phyloP scores from a whole-genome alignment of 1,140 invertebrate genomes.

The Anagrus nilaparvatae region DNA sequence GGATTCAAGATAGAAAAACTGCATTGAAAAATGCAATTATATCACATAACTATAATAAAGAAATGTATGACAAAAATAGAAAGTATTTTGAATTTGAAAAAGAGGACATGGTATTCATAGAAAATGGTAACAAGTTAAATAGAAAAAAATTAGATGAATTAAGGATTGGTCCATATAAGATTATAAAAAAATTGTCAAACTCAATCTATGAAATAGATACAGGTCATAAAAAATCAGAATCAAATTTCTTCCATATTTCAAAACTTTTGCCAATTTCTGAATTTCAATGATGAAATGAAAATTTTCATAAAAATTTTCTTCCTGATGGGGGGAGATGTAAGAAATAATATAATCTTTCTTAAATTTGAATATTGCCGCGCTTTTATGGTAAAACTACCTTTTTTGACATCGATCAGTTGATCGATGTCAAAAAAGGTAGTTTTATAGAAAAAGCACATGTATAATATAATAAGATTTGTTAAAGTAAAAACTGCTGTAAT shows the following conservation, averaged over 20 bases:
- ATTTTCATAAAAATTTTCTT: too few species aligned
- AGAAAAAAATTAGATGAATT: not conserved
- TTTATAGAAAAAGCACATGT: too few species aligned
- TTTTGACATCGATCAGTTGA: too few species aligned
- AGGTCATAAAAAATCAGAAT: conserved; percentile 1
- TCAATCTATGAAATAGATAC: conserved; percentile 11
- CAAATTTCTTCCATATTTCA: conserved; percentile 4
- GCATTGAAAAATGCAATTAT: conserved; percentile 1
- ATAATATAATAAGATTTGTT: too few species aligned
- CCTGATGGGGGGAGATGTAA: too few species aligned
- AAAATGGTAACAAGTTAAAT: too few species aligned
- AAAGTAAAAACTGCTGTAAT: too few species aligned
- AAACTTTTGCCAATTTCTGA: conserved; percentile 9
- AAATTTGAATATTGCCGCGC: too few species aligned
- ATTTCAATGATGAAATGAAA: too few species aligned
- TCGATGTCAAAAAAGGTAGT: too few species aligned
- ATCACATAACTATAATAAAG: conserved; percentile 11
- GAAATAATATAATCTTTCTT: too few species aligned
- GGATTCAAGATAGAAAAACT: conserved; percentile 5
- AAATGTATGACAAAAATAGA: conserved; percentile 15
- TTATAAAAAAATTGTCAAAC: conserved; percentile 9
- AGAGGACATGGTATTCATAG: conserved; percentile 14
- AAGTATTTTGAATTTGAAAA: conserved; percentile 12
- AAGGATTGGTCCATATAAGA: not conserved
- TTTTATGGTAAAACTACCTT: too few species aligned